Base-by-base conservation (phyloP, 1,140 invertebrate species). In the Calliphora vicina region DNA sequence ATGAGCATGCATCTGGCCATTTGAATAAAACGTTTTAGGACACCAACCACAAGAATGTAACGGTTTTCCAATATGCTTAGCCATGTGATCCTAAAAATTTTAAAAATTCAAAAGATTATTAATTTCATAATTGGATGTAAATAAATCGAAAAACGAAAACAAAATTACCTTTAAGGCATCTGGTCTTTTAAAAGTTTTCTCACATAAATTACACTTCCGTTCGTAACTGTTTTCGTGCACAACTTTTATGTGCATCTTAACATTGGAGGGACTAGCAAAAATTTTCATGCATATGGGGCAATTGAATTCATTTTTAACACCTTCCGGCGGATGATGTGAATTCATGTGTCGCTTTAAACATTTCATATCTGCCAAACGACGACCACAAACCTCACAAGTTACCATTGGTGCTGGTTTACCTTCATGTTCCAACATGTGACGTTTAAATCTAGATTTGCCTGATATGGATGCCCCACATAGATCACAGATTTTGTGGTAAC, bases 1-100 rank as follows among this genome's bases (percentile, higher is more conserved):
- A 83, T 90, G 89, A 5, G 88, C 86, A 71, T 90, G 89, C 85
- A 89, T 88, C 74, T 90, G 90, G 8, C 87, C 87, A 84, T 89
- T 89, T 25, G 87, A 89, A 42, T 90, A 90, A 82, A 90, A 90
- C 8, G 88, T 90, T 73, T 87, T 87, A 0, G 89, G 87, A 43
- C 90, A 91, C 76, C 88, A 87, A 2, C 87, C 87, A 81, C 90
- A 91, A 72, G 85, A 88, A 84, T 91, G 90, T 15, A 90, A 83
- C 25, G 87, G 85, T 72, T 89, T 87, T 8, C 90, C 90, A 1
- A 86, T 89, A 23, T 91, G 90, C 29, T 83, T 86, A 25, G 90
- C 84, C 87, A 90, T 90, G 84, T 91, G 90, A 80, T 91, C 90
- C 84, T 86, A 17, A 78, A 25, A 83, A 35, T 57, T n/a, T n/a